A percentile compares a stretch with the other conserved stretches of the same genome.
Evolutionary conservation across 2,888 invertebrate genomes (phyloP).

Genomic region (Lypha dubia): DNA sequence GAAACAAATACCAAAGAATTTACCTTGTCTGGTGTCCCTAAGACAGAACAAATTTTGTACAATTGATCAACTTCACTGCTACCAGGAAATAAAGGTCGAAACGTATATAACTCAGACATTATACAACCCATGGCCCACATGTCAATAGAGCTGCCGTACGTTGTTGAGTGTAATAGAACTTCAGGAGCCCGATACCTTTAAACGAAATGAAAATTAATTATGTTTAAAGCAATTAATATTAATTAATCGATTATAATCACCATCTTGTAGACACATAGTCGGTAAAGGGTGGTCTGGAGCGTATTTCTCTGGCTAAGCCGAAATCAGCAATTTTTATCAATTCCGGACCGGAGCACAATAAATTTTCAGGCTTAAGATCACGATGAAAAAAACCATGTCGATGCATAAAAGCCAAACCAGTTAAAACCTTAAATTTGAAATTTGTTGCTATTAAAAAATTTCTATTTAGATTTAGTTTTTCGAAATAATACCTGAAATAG

Average conservation of each 20-base stretch:
- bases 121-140: slow-evolving; percentile 99
- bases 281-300: slow-evolving; percentile 98
- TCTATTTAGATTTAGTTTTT: not conserved
- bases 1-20: not conserved
- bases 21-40: slow-evolving; percentile 95
- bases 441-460: not conserved
- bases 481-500: slow-evolving; percentile 88
- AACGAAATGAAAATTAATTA: not conserved
- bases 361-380: slow-evolving; percentile 99
- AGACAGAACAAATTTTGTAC: slow-evolving; percentile 95
- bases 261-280: slow-evolving; percentile 99
- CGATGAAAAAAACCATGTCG: slow-evolving; percentile 99
- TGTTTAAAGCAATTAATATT: not conserved
- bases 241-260: slow-evolving; percentile 84
- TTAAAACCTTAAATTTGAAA: slow-evolving; percentile 87
- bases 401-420: slow-evolving; percentile 99
- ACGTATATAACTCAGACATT: slow-evolving; percentile 97
- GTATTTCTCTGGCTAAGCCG: slow-evolving; percentile 97
- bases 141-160: slow-evolving; percentile 98
- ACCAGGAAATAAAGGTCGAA: slow-evolving; percentile 97
- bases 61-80: slow-evolving; percentile 98
- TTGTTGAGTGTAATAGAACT: slow-evolving; percentile 96
- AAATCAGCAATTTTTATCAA: slow-evolving; percentile 96
- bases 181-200: slow-evolving; percentile 95
- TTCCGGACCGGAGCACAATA: slow-evolving; percentile 98